Evolutionary conservation across 1,140 invertebrate genomes (phyloP).

Genomic region (Orchesella cincta): DNA sequence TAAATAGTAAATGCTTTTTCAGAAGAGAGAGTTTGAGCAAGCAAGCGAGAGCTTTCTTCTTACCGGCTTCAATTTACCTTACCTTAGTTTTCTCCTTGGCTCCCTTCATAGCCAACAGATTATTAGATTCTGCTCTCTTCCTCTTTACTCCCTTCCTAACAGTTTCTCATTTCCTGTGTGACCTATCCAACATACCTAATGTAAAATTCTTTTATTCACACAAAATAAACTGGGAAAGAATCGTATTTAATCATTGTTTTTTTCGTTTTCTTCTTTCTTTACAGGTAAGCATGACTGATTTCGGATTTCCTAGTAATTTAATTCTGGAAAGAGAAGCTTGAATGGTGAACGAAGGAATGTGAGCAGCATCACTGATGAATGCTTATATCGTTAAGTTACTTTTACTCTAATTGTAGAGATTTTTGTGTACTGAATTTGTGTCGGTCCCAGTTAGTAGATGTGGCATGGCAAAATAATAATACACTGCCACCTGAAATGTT

Average conservation of each 20-base stretch:
- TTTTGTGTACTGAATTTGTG: no score
- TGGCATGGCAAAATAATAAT: no score
- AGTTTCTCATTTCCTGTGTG: slow-evolving; percentile 13
- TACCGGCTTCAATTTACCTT: slow-evolving; percentile 2
- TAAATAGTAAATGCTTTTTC: slow-evolving; percentile 17
- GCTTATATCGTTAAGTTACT: no score
- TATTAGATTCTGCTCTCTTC: slow-evolving; percentile 27
- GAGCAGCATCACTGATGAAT: slow-evolving; percentile 10
- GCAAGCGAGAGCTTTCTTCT: no score
- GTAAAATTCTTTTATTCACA: neutral
- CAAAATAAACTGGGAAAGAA: slow-evolving; percentile 9
- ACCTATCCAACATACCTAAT: neutral
- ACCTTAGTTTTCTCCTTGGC: neutral
- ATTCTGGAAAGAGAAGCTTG: slow-evolving; percentile 9
- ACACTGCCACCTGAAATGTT: no score
- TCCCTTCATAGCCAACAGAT: neutral
- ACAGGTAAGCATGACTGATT: slow-evolving; percentile 34
- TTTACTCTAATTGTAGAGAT: no score
- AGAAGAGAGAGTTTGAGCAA: no score
- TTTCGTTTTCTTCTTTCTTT: slow-evolving; percentile 24
- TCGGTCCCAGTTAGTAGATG: no score
- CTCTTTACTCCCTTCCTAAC: slow-evolving; percentile 19
- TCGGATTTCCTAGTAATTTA: slow-evolving; percentile 26
- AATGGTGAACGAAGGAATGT: slow-evolving; percentile 10
- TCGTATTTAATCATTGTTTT: slow-evolving; percentile 20